Conservation (phyloP, 2,888 invertebrate genomes). For the Girardia tigrina region DNA sequence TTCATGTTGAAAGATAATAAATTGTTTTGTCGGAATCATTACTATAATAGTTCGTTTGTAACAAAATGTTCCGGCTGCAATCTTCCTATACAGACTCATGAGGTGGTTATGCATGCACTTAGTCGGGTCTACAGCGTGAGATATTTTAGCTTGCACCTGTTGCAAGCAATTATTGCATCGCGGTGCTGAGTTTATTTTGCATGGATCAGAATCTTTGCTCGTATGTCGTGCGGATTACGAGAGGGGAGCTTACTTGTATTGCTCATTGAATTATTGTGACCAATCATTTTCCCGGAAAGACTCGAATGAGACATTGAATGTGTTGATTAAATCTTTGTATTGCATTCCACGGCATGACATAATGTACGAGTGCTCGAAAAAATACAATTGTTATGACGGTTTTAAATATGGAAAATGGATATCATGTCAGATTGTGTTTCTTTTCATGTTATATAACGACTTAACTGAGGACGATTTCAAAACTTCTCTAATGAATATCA, state of each 20-base stretch:
- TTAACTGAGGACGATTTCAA: too few species aligned
- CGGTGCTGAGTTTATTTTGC: constrained; percentile 1
- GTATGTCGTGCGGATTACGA: constrained; percentile 11
- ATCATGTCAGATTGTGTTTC: too few species aligned
- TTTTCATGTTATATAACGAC: too few species aligned
- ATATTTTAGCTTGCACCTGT: neutral
- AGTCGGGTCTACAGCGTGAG: neutral
- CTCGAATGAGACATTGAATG: constrained; percentile 1
- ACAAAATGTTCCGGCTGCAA: constrained; percentile 23
- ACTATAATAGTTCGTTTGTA: constrained; percentile 16
- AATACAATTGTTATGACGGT: neutral
- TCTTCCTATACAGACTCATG: constrained; percentile 15
- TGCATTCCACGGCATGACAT: neutral
- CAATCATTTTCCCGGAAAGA: constrained; percentile 15
- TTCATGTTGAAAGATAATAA: too few species aligned
- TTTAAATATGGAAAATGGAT: neutral
- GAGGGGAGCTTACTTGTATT: constrained; percentile 1
- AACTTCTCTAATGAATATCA: too few species aligned
- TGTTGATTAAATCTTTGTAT: neutral
- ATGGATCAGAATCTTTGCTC: neutral
- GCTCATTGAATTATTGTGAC: constrained; percentile 19
- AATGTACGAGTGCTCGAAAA: neutral
- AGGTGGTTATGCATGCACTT: constrained; percentile 12
- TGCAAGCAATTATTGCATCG: neutral
- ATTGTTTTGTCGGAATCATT: too few species aligned